Base-by-base conservation (phyloP, 2,888 invertebrate genomes). In the Ochlodes sylvanus region DNA sequence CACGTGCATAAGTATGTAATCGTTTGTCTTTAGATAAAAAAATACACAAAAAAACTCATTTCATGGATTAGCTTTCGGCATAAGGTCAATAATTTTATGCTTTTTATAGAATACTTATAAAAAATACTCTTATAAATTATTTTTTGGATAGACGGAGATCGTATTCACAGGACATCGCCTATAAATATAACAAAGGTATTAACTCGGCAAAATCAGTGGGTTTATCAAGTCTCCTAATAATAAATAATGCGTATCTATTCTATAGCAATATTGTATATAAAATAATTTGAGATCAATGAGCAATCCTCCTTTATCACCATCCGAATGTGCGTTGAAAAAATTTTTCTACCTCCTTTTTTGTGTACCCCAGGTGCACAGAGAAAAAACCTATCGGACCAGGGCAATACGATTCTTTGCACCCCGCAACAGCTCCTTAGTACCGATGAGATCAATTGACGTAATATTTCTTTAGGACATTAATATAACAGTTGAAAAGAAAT, bases 211-310 rank as follows among this genome's bases (percentile, higher is more conserved):
- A 50, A 72, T 76, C 58, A 52, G 38, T 65, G 58, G 58, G 52
- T 58, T 63, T 9, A 63, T 56, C 50, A 38, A 62, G 54, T 44
- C 38, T 44, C 76, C 44, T 44, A 50, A 55, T 32, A 84, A 87
- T 89, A 89, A 90, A 90, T 92, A 89, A 84, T 81, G 77, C 84
- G 84, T 83, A 84, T 83, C 84, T 87, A 87, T 79, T 80, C 80
- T 85, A 82, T 78, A 77, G 78, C 77, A 81, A 81, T 85, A 86
- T 85, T 85, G 84, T 80, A 89, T 82, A 87, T 90, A 89, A 90
- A 89, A 86, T 88, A 90, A 90, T 88, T 88, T 92, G 92, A 93
- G 92, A 93, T 93, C 92, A 92, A 84, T 88, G 83, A 84, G 85
- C 86, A 87, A 84, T 86, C 86, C 82, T 85, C 85, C 82, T 83